Evolutionary conservation across 2,797 vertebrate genomes (phyloP), one percentile per base, ranked within the genome.

Genomic region (Hafferia zeledoni): DNA sequence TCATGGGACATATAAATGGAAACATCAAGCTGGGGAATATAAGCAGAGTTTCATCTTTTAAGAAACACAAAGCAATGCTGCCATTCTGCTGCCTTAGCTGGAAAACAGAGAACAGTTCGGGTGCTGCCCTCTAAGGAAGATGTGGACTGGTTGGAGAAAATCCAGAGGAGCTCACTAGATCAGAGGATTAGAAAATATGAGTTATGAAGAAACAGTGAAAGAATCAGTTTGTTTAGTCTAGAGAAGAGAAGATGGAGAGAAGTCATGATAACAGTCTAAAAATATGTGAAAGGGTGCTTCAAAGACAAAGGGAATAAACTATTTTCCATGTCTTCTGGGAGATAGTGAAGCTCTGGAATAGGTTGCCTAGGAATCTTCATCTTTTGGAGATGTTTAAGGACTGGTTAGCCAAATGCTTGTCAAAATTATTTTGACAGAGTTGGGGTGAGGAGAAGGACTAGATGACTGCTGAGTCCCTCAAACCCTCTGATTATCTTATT

Each of bases 211-310:
- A 95, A 64, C 70, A 95, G 69, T 76, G 90, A 76, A 93, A 78
- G 95, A 65, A 83, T 84, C 76, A 50, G 87, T 94, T 94, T 96
- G 96, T 96, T 96, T 96, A 96, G 96, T 96, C 96, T 96, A 82
- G 70, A 78, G 79, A 87, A 86, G 61, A 83, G 69, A 94, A 94
- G 90, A 88, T 6, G 0, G 77, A 91, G 80, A 88, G 80, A 96
- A 96, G 93, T 59, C 80, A n/a, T 76, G 90, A 91, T 96, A 96
- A 90, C 92, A 94, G 90, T 63, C 80, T 87, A 95, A 88, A 95
- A 91, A 87, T 95, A 95, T 82, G 80, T 89, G 88, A 91, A 96
- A 94, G 47, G 44, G 76, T 82, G 80, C 50, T 95, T 91, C 88
- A 94, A 79, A 95, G 87, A 70, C 80, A 83, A 93, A 90, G 23